Evolutionary conservation across 2,797 vertebrate genomes (phyloP).

Genomic region (Trematomus bernacchii): DNA sequence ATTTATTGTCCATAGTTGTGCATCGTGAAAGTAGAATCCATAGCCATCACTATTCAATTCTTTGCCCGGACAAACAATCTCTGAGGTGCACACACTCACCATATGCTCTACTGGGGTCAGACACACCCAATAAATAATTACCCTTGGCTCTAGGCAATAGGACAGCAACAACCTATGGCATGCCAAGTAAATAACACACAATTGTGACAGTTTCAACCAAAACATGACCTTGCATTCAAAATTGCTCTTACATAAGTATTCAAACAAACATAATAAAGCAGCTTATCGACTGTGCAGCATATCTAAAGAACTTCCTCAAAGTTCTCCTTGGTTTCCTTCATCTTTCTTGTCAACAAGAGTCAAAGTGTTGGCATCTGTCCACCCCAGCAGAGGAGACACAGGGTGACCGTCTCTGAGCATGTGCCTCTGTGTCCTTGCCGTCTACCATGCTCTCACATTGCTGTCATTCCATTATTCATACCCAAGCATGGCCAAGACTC

Average conservation of each 20-base stretch:
- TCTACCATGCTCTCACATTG: constrained; percentile 45
- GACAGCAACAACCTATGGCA: no score
- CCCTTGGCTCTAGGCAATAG: no score
- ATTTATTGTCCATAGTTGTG: no score
- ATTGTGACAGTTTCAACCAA: no score
- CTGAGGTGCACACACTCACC: no score
- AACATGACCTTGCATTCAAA: no score
- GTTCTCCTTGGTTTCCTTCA: constrained; percentile 36
- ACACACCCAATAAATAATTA: no score
- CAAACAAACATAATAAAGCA: constrained; percentile 34
- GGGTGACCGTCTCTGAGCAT: constrained; percentile 38
- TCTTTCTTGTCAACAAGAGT: constrained; percentile 48
- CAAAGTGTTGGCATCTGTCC: constrained; percentile 19
- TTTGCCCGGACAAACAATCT: no score
- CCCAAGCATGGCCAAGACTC: constrained; percentile 41
- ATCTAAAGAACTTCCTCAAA: constrained; percentile 27
- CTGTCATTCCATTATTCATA: constrained; percentile 71
- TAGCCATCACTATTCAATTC: no score
- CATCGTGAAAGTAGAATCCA: no score
- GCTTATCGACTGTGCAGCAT: constrained; percentile 14
- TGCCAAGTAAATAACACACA: no score
- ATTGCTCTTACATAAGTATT: background rate
- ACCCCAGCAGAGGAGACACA: constrained; percentile 38
- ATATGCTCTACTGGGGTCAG: no score
- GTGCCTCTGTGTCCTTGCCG: constrained; percentile 65